Evolutionary conservation across 35 echinoderm and acorn worm species (phyloP).

Genomic region (Apostichopus parvimensis): DNA sequence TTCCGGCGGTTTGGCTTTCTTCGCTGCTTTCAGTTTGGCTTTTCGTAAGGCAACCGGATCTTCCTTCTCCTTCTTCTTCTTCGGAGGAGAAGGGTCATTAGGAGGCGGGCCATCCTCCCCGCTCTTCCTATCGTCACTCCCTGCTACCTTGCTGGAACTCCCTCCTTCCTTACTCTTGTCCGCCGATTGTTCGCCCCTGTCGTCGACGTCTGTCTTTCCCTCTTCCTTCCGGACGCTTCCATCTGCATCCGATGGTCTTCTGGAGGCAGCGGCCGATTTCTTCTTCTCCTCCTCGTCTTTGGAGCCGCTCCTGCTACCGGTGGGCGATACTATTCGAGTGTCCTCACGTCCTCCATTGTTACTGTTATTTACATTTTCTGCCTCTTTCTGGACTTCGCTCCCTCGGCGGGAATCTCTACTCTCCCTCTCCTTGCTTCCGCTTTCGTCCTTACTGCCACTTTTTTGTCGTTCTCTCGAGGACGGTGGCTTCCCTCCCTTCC

Average conservation of each 20-base stretch:
- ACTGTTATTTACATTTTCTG: conserved; percentile 31
- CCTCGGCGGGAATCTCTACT: background rate
- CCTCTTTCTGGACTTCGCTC: background rate
- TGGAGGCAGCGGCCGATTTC: background rate
- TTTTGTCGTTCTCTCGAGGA: conserved; percentile 13
- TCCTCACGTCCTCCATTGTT: conserved; percentile 1
- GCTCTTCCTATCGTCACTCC: background rate
- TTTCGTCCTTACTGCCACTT: background rate
- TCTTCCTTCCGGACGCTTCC: background rate
- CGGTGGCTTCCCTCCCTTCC: conserved; percentile 22
- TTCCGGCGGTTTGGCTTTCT: background rate
- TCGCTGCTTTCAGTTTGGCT: conserved; percentile 9
- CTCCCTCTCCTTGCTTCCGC: background rate
- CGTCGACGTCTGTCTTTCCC: too few relatives aligned
- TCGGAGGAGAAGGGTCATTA: too few relatives aligned
- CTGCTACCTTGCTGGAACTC: background rate
- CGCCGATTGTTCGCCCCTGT: too few relatives aligned
- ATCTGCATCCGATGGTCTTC: background rate
- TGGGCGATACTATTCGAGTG: background rate
- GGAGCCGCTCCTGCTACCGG: too few relatives aligned
- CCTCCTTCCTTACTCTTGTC: background rate
- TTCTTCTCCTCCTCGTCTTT: background rate
- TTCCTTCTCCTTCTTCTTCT: too few relatives aligned
- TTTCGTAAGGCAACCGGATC: background rate
- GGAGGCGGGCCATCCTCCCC: background rate